Evolutionary conservation across 1,140 invertebrate species (phyloP), one percentile per base, ranked within the genome.

Genomic region (Bradysia coprophila): DNA sequence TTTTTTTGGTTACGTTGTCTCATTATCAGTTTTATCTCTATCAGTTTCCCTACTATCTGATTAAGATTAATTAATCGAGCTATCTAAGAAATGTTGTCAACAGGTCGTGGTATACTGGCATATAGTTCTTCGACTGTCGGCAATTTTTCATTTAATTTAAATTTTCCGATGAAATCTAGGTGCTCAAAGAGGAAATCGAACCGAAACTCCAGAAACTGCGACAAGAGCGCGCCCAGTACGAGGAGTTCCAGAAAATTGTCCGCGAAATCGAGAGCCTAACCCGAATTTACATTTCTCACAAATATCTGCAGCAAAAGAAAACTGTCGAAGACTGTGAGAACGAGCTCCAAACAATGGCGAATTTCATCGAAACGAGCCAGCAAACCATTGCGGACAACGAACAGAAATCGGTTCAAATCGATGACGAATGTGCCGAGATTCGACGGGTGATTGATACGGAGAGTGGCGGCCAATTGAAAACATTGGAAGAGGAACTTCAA

Each of bases 201-300:
- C 92, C 93, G 0, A 90, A 81, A 53, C 59, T 97, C 37, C 71
- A 78, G 22, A 92, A 88, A 61, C 59, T 97, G 20, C 81, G 86
- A 54, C 75, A 87, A 46, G 91, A 98, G 54, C 67, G 86, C 33
- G 65, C 73, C 1, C 77, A 82, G 44, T 95, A 87, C 59, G 66
- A 90, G 36, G 88, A 96, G 59, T 95, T 80, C 56, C 86, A 94
- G 59, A 81, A 87, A 51, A 67, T 85, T 5, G 75, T 80, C 47
- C 67, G 90, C 47, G 88, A 95, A 59, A 59, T 94, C 18, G 88
- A 96, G 49, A 79, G 89, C 54, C 71, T 90, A 28, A 76, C 71
- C 16, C 76, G 78, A 52, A 71, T 65, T 34, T 51, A 56, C 40
- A 53, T 60, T 19, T 60, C 58, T 1, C 53, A 47, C 5, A 50